Evolutionary conservation across 2,797 vertebrate species (phyloP).

Genomic region (Champsocephalus gunnari): DNA sequence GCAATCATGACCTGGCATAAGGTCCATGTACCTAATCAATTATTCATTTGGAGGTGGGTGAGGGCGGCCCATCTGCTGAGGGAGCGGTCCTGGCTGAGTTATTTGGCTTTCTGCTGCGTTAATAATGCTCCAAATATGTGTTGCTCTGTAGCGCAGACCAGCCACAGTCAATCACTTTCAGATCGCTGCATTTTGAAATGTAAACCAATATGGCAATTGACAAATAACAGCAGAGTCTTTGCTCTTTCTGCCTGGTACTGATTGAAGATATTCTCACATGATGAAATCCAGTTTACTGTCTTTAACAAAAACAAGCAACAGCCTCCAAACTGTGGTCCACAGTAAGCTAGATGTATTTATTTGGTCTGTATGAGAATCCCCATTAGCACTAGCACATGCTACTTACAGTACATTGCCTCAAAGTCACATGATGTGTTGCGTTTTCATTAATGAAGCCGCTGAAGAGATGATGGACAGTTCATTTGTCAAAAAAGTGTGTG

Average conservation of each 20-base stretch:
- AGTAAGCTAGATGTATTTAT: not conserved
- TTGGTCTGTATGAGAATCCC: too few relatives aligned
- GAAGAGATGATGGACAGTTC: conserved; percentile 3
- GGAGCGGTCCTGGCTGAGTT: conserved; percentile 72
- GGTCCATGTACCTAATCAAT: conserved; percentile 77
- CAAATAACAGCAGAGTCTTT: conserved; percentile 18
- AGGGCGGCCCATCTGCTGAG: conserved; percentile 75
- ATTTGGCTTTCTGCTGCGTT: conserved; percentile 65
- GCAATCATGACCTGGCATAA: conserved; percentile 79
- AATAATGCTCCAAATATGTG: conserved; percentile 51
- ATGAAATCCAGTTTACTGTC: not conserved
- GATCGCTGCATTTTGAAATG: conserved; percentile 29
- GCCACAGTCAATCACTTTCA: conserved; percentile 46
- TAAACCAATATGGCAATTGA: conserved; percentile 35
- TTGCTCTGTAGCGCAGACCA: conserved; percentile 35
- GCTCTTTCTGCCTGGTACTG: conserved; percentile 10
- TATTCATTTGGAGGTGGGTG: conserved; percentile 72
- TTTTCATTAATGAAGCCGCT: conserved; percentile 1
- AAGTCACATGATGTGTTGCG: not conserved
- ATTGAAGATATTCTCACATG: conserved; percentile 1
- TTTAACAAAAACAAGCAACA: not conserved
- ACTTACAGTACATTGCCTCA: not conserved
- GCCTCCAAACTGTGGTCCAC: not conserved
- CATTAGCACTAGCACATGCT: too few relatives aligned
- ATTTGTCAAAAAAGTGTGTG: not conserved